Evolutionary conservation across 2,113 vertebrate genomes (phyloP).

Genomic region (Poeciliopsis prolifica): DNA sequence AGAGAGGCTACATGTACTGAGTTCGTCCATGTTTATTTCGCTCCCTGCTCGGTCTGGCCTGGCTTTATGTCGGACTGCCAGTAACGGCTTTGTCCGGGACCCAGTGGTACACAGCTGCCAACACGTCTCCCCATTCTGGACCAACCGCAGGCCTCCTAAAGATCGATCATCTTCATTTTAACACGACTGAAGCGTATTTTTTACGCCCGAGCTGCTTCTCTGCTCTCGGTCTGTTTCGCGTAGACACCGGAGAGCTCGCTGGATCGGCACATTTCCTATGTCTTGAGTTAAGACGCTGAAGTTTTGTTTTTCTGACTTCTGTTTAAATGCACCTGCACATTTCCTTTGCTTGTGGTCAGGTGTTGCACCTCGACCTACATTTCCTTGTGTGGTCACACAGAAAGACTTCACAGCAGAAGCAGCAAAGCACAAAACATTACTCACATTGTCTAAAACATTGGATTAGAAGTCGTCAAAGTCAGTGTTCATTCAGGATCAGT

Average conservation of each 20-base stretch:
- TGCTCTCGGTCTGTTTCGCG: not conserved
- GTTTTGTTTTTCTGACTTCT: not conserved
- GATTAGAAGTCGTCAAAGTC: not conserved
- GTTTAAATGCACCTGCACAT: constrained; percentile 1
- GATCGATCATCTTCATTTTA: constrained; percentile 35
- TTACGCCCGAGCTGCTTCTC: too few relatives aligned
- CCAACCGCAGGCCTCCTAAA: constrained; percentile 28
- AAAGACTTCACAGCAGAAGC: not conserved
- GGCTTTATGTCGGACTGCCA: not conserved
- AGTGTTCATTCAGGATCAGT: not conserved
- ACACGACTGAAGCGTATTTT: not conserved
- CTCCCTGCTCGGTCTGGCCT: constrained; percentile 41
- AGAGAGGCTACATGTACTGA: constrained; percentile 28
- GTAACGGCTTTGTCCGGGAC: constrained; percentile 40
- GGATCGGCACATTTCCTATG: not conserved
- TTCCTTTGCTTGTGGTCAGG: not conserved
- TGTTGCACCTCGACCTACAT: not conserved
- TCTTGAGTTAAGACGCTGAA: not conserved
- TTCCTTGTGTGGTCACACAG: not conserved
- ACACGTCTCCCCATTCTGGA: constrained; percentile 41
- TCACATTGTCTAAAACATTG: not conserved
- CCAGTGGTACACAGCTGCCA: constrained; percentile 15
- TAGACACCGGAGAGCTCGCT: not conserved
- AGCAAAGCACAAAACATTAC: not conserved
- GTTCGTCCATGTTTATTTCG: constrained; percentile 32